Percentiles rank a stretch among this genome's conserved stretches.
These are phyloP conservation scores for Poeciliopsis occidentalis DNA, from an alignment of 2,113 vertebrate genomes.

Conservation along the genomic window DNA sequence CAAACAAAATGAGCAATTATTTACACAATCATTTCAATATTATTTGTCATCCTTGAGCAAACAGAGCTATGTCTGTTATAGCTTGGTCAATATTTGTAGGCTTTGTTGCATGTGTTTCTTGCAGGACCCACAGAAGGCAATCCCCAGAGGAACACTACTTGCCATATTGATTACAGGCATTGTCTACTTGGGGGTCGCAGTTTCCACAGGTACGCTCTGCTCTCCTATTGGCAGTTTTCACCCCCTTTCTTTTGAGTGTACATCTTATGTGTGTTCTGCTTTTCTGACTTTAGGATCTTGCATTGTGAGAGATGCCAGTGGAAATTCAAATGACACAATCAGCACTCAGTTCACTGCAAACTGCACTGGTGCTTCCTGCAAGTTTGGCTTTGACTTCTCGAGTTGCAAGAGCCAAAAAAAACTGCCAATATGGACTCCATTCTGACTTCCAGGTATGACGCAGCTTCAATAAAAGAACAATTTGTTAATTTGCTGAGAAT, in stretches of 20 bases:
- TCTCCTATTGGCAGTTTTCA: background rate
- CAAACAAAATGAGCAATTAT: too few relatives aligned
- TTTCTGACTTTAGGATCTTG: constrained; percentile 83
- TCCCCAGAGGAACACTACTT: constrained; percentile 94
- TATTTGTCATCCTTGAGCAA: too few relatives aligned
- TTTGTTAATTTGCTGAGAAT: too few relatives aligned
- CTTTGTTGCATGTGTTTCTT: constrained; percentile 37
- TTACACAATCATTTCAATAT: too few relatives aligned
- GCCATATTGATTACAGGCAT: constrained; percentile 95
- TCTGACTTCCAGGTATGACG: constrained; percentile 87
- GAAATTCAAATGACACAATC: constrained; percentile 82
- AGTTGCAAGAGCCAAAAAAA: constrained; percentile 68
- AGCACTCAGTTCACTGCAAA: constrained; percentile 72
- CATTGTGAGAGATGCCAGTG: constrained; percentile 92
- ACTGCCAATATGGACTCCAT: constrained; percentile 87
- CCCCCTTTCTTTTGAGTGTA: background rate
- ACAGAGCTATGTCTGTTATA: background rate
- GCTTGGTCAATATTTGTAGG: background rate
- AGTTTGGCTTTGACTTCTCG: constrained; percentile 89
- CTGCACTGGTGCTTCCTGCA: constrained; percentile 89
- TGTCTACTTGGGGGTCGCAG: constrained; percentile 92
- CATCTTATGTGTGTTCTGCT: background rate
- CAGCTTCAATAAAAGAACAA: background rate
- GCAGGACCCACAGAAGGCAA: constrained; percentile 96
- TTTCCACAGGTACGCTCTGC: constrained; percentile 88